Percentiles rank a stretch among this genome's conserved stretches.
phyloP scores from a whole-genome alignment of 2,888 invertebrate genomes.

The Bellardia bayeri region DNA sequence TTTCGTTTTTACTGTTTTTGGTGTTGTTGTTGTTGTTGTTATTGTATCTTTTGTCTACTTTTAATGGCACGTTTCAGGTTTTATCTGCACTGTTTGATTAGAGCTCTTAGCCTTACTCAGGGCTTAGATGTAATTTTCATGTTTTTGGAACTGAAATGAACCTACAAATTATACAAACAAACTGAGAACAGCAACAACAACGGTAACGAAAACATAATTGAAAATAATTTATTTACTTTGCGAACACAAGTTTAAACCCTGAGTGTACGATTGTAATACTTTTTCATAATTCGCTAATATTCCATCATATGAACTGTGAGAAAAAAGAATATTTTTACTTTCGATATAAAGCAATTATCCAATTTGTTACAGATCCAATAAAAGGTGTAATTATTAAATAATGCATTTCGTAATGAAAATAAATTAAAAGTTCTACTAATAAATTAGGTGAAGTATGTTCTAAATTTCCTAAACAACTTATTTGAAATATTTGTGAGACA shows the following conservation, averaged over 20 bases:
- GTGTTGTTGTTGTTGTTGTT: too few species aligned
- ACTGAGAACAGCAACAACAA: neutral
- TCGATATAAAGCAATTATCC: too few species aligned
- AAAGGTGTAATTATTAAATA: too few species aligned
- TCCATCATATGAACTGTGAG: neutral
- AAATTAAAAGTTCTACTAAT: too few species aligned
- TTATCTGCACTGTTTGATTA: constrained; percentile 59
- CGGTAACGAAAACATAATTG: neutral
- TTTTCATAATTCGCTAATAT: neutral
- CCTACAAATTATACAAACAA: constrained; percentile 6
- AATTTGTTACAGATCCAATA: too few species aligned
- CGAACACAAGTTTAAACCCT: too few species aligned
- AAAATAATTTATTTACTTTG: too few species aligned
- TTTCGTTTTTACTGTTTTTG: neutral
- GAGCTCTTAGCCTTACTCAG: constrained; percentile 22
- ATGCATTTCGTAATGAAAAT: too few species aligned
- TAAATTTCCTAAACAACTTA: too few species aligned
- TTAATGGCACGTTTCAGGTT: constrained; percentile 57
- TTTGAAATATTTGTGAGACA: too few species aligned
- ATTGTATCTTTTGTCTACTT: neutral
- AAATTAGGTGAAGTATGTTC: too few species aligned
- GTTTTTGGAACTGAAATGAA: neutral
- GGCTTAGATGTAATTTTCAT: constrained; percentile 13
- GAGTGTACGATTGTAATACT: too few species aligned
- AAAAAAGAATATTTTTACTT: constrained; percentile 5